Evolutionary conservation across 2,888 invertebrate genomes (phyloP), one percentile per base, ranked within the genome.

Genomic region (Heteromurus nitidus): DNA sequence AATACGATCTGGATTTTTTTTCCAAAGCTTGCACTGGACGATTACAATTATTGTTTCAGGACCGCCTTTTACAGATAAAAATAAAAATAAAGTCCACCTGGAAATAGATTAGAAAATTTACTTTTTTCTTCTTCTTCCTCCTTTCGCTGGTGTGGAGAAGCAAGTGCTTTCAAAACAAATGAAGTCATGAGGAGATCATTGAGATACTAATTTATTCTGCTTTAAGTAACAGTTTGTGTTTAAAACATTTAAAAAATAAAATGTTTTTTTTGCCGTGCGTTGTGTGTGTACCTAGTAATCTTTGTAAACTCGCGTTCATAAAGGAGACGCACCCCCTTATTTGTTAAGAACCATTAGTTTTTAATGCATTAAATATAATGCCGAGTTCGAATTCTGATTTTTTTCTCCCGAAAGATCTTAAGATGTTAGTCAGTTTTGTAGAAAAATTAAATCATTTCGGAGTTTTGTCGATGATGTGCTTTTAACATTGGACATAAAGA

Each of bases 51-150:
- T 70, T 72, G 55, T 50, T 79, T 58, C 30, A 22, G 72, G 65
- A 79, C 64, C 79, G 79, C 79, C 79, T 58, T 79, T 79, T 79
- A 79, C 79, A 72, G 79, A 79, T 79, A 79, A 79, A 76, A 79
- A 72, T 79, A 58, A 79, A 77, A 77, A 70, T 77, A 65, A 79
- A 62, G 64, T 79, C 50, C 69, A 79, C 79, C 75, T 75, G 75
- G 74, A 55, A 67, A 67, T 67, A 67, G 50, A 67, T 47, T 47
- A 67, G 16, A 67, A 67, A 44, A 47, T 28, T 3, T 30, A 24
- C 24, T 36, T 11, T 20, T 30, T 62, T 31, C 18, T n/a, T 9
- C n/a, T n/a, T n/a, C n/a, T 36, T 9, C 18, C 64, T 64, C 11
- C 20, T 11, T 36, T 64, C 5, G 36, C 50, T 60, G n/a, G 22